Conservation (phyloP, 2,888 invertebrate genomes). For the Diachrysia chrysitis region DNA sequence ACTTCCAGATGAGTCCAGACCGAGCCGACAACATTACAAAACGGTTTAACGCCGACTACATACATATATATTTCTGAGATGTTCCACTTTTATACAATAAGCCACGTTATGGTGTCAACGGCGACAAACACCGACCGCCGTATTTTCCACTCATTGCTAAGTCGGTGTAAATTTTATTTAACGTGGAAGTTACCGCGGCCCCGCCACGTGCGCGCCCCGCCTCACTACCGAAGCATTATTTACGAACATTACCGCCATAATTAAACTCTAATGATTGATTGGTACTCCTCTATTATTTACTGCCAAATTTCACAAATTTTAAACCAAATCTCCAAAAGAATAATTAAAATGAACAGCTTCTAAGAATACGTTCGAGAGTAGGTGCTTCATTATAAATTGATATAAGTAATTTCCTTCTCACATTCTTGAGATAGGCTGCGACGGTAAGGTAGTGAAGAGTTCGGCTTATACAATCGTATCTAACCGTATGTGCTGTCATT, state of each 20-base stretch:
- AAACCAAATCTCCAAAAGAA: not conserved
- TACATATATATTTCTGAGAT: not conserved
- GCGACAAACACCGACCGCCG: too few species aligned
- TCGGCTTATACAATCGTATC: slow-evolving; percentile 12
- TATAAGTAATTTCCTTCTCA: slow-evolving; percentile 28
- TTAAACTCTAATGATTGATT: slow-evolving; percentile 5
- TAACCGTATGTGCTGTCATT: slow-evolving; percentile 9
- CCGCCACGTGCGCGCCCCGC: not conserved
- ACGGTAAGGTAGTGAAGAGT: slow-evolving; percentile 13
- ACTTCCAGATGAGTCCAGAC: not conserved
- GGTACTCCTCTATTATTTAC: not conserved
- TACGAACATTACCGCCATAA: slow-evolving; percentile 12
- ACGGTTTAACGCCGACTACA: not conserved
- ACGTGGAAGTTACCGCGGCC: not conserved
- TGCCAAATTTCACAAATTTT: not conserved
- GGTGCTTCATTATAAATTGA: slow-evolving; percentile 15
- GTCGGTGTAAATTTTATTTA: not conserved
- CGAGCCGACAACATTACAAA: not conserved
- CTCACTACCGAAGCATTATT: slow-evolving; percentile 9
- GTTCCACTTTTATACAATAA: not conserved
- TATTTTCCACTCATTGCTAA: not conserved
- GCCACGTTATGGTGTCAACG: not conserved
- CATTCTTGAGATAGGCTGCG: slow-evolving; percentile 13
- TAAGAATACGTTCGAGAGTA: not conserved
- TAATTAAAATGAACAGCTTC: too few species aligned